phyloP scores from a whole-genome alignment of 2,113 vertebrate species.

The Dermatemys mawii region DNA sequence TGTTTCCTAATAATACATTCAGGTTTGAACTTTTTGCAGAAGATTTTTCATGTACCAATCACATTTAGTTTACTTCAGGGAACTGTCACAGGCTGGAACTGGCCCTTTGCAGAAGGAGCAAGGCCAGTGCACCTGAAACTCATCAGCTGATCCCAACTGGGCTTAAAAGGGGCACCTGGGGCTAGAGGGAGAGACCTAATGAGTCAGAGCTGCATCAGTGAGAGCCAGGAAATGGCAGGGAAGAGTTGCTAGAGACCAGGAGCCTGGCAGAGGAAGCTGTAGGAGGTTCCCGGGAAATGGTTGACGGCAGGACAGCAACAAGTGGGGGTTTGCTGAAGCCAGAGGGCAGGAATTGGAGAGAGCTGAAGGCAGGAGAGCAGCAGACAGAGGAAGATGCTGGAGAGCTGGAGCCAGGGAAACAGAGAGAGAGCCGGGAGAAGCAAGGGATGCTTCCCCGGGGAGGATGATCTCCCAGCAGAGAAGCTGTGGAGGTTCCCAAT shows the following conservation, averaged over 20 bases:
- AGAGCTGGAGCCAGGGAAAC: neutral
- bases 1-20: neutral
- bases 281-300: neutral
- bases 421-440: neutral
- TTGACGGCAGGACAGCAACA: neutral
- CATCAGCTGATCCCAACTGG: neutral
- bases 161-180: neutral
- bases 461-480: neutral
- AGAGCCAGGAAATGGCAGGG: neutral
- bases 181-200: neutral
- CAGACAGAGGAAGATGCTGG: no score
- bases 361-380: neutral
- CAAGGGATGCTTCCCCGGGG: neutral
- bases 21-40: neutral
- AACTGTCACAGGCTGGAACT: neutral
- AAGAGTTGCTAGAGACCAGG: neutral
- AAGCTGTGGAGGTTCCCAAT: neutral
- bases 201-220: neutral
- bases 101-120: neutral
- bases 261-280: neutral
- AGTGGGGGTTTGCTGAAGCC: neutral
- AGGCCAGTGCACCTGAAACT: neutral
- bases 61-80: neutral
- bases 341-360: neutral
- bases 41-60: neutral